phyloP scores from a whole-genome alignment of 2,113 vertebrate genomes.

The Anarrhichthys ocellatus region DNA sequence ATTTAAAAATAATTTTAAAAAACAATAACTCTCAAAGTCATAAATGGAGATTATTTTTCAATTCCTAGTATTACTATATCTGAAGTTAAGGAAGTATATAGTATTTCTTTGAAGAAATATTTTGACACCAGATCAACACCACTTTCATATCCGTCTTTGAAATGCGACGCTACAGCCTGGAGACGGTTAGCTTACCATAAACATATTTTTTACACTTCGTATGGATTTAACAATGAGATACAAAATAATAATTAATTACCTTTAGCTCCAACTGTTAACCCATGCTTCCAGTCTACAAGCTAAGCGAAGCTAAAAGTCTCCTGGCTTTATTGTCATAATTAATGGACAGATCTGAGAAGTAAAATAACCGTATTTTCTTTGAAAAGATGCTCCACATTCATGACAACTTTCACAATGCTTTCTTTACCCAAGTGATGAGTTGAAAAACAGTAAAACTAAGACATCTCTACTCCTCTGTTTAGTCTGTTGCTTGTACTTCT shows the following conservation, averaged over 20 bases:
- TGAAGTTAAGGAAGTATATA: background rate
- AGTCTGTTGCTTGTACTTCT: slow-evolving; percentile 8
- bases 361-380: background rate
- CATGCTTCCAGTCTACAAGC: background rate
- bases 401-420: background rate
- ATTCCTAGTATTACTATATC: background rate
- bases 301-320: background rate
- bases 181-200: background rate
- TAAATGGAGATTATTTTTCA: background rate
- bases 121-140: background rate
- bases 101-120: background rate
- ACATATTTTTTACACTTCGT: background rate
- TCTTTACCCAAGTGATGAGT: background rate
- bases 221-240: background rate
- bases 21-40: background rate
- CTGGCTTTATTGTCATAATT: background rate
- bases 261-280: background rate
- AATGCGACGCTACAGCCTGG: background rate
- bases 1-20: too few relatives aligned
- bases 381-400: background rate
- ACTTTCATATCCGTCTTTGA: background rate
- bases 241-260: background rate
- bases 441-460: background rate
- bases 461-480: slow-evolving; percentile 1
- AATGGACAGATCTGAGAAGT: background rate